Conservation (phyloP, 2,797 vertebrate species). For the Lagocephalus sceleratus region DNA sequence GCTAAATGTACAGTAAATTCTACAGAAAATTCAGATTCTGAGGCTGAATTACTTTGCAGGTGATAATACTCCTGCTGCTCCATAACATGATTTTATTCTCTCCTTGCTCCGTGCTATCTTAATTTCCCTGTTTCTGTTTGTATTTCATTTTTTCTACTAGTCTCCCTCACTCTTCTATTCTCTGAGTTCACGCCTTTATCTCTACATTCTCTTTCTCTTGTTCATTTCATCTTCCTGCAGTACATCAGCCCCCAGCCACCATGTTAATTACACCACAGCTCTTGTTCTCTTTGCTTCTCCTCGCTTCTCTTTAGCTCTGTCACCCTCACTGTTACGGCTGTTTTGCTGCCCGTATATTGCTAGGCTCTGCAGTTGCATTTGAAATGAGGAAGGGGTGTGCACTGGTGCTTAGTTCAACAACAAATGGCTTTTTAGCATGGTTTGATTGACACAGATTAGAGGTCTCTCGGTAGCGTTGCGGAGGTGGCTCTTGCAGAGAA, state of each 20-base stretch:
- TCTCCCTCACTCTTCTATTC: slow-evolving; percentile 1
- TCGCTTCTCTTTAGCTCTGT: slow-evolving; percentile 62
- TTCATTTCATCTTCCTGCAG: slow-evolving; percentile 37
- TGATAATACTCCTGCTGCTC: background rate
- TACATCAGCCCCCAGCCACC: slow-evolving; percentile 52
- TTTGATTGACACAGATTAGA: slow-evolving; percentile 77
- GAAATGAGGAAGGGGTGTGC: slow-evolving; percentile 48
- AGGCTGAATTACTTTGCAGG: slow-evolving; percentile 7
- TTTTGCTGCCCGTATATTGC: slow-evolving; percentile 59
- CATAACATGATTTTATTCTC: slow-evolving; percentile 13
- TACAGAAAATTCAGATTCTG: background rate
- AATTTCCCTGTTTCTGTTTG: slow-evolving; percentile 1
- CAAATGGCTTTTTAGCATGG: slow-evolving; percentile 67
- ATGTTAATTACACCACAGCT: slow-evolving; percentile 68
- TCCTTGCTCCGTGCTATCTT: background rate
- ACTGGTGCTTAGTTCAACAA: slow-evolving; percentile 58
- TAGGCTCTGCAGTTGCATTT: slow-evolving; percentile 55
- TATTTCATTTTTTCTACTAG: slow-evolving; percentile 1
- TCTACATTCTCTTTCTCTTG: slow-evolving; percentile 22
- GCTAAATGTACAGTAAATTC: slow-evolving; percentile 1
- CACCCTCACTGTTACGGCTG: slow-evolving; percentile 38
- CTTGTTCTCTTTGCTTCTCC: slow-evolving; percentile 65
- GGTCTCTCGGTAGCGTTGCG: slow-evolving; percentile 53
- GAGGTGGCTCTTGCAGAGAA: slow-evolving; percentile 56
- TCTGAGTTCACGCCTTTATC: slow-evolving; percentile 13